Evolutionary conservation across 2,113 vertebrate genomes (phyloP).

Genomic region (Rhinolophus ferrumequinum): DNA sequence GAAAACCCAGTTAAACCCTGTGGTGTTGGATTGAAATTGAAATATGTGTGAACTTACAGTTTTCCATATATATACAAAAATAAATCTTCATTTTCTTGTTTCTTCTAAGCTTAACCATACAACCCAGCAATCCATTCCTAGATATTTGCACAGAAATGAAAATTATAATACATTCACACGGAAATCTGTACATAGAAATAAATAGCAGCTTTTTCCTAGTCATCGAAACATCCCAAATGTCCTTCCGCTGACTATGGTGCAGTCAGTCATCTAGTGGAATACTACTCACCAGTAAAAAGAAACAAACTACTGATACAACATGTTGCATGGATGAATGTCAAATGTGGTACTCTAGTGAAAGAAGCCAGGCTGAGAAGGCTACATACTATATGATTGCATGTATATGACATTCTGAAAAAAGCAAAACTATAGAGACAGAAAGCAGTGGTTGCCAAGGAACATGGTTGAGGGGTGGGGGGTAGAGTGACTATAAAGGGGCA

Average conservation of each 20-base stretch:
- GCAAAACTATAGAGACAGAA: background rate
- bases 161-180: background rate
- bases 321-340: background rate
- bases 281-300: background rate
- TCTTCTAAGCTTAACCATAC: background rate
- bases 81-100: background rate
- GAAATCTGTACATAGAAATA: background rate
- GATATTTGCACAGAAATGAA: background rate
- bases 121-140: background rate
- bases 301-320: background rate
- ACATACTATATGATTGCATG: background rate
- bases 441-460: background rate
- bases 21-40: background rate
- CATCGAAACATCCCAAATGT: background rate
- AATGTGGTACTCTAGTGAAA: background rate
- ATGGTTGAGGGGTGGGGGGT: background rate
- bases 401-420: background rate
- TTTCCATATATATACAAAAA: background rate
- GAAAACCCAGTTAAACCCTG: background rate
- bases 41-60: background rate
- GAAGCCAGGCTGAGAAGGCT: background rate
- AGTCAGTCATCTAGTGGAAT: background rate
- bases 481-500: background rate
- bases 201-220: background rate
- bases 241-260: background rate